phyloP scores from a whole-genome alignment of 2,888 invertebrate genomes.

The Macrophya alboannulata region DNA sequence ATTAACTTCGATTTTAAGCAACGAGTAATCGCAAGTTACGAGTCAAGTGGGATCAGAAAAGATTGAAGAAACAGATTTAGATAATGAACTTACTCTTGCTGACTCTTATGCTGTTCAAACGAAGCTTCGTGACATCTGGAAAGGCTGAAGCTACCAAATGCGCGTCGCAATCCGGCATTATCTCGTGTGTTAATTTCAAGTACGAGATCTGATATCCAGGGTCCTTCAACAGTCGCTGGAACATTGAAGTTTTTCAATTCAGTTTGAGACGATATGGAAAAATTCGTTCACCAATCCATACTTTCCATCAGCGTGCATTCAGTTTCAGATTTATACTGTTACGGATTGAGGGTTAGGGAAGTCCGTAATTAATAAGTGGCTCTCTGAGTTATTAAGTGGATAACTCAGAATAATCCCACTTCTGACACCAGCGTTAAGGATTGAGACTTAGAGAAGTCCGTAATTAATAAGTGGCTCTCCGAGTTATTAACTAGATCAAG shows the following conservation, averaged over 20 bases:
- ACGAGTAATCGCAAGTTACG: too few species aligned
- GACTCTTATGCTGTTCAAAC: background rate
- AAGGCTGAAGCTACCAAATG: constrained; percentile 2
- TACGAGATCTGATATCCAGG: background rate
- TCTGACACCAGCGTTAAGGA: too few species aligned
- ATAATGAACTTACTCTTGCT: background rate
- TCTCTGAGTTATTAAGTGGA: too few species aligned
- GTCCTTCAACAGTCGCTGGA: constrained; percentile 18
- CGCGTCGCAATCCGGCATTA: background rate
- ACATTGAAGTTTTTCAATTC: background rate
- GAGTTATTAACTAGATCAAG: too few species aligned
- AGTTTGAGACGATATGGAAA: background rate
- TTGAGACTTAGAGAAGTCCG: too few species aligned
- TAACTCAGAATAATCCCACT: too few species aligned
- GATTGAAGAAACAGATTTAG: background rate
- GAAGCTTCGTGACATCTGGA: background rate
- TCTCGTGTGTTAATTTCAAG: background rate
- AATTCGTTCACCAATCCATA: background rate
- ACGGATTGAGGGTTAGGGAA: too few species aligned
- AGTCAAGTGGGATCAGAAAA: too few species aligned
- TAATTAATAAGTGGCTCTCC: too few species aligned
- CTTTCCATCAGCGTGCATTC: background rate
- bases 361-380: too few species aligned
- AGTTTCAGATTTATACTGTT: too few species aligned
- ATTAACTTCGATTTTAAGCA: background rate